Conservation (phyloP, 2,113 vertebrate genomes). For the Hipposideros armiger region DNA sequence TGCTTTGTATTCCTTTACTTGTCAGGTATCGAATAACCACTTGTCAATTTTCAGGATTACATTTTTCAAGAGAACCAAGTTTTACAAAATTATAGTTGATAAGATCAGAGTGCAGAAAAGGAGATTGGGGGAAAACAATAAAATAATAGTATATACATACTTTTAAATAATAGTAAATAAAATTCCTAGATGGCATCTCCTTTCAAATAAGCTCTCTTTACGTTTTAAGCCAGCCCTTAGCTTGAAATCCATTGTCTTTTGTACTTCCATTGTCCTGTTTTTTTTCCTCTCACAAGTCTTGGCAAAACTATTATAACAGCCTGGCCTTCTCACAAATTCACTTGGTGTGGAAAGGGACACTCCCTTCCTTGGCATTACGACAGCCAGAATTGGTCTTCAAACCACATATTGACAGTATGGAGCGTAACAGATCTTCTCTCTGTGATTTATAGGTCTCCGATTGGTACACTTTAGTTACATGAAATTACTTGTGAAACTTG, state of each 20-base stretch:
- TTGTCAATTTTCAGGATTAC: neutral
- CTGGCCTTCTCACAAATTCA: neutral
- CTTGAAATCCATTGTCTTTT: neutral
- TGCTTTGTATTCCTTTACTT: slow-evolving; percentile 29
- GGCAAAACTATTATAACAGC: neutral
- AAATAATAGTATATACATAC: slow-evolving; percentile 14
- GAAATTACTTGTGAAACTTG: neutral
- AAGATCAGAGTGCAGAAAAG: slow-evolving; percentile 42
- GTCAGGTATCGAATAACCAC: neutral
- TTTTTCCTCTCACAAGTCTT: neutral
- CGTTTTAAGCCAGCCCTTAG: neutral
- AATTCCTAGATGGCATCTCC: slow-evolving; percentile 29
- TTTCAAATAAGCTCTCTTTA: neutral
- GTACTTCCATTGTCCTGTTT: neutral
- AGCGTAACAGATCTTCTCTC: neutral
- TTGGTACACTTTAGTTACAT: neutral
- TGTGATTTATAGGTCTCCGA: neutral
- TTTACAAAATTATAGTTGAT: slow-evolving; percentile 41
- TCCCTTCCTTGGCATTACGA: neutral
- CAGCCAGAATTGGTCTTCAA: neutral
- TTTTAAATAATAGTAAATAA: slow-evolving; percentile 63
- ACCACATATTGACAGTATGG: neutral
- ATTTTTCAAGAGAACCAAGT: slow-evolving; percentile 8
- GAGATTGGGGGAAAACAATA: neutral
- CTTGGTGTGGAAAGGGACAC: neutral